Conservation (phyloP, 2,113 vertebrate genomes). For the Grallaria varia region DNA sequence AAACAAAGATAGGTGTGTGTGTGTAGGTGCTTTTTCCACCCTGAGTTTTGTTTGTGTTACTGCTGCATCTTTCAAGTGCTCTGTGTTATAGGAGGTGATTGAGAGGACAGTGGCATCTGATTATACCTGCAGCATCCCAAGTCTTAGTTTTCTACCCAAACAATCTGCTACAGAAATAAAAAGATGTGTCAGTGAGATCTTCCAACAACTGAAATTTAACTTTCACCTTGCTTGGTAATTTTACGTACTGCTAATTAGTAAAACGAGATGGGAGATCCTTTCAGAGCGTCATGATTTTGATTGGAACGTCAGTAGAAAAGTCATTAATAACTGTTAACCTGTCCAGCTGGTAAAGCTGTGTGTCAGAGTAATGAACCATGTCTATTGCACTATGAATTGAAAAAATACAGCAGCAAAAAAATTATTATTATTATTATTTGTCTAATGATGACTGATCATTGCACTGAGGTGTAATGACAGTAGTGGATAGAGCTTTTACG, state of each 20-base stretch:
- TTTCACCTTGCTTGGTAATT: background rate
- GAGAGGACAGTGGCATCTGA: background rate
- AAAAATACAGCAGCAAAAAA: background rate
- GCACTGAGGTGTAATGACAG: background rate
- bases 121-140: background rate
- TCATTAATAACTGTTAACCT: slow-evolving; percentile 35
- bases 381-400: background rate
- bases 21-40: background rate
- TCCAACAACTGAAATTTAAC: background rate
- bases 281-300: slow-evolving; percentile 16
- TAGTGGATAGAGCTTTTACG: background rate
- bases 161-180: background rate
- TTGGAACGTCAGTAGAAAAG: slow-evolving; percentile 19
- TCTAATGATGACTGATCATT: background rate
- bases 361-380: background rate
- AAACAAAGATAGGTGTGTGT: background rate
- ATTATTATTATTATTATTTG: background rate
- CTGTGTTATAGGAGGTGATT: background rate
- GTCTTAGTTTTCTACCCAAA: background rate
- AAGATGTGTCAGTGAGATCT: background rate
- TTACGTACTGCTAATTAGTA: slow-evolving; percentile 8
- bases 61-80: background rate
- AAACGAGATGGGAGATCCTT: slow-evolving; percentile 12
- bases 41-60: background rate
- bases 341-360: background rate